Base-by-base conservation (phyloP, 2,797 vertebrate species). In the Knipowitschia caucasica region DNA sequence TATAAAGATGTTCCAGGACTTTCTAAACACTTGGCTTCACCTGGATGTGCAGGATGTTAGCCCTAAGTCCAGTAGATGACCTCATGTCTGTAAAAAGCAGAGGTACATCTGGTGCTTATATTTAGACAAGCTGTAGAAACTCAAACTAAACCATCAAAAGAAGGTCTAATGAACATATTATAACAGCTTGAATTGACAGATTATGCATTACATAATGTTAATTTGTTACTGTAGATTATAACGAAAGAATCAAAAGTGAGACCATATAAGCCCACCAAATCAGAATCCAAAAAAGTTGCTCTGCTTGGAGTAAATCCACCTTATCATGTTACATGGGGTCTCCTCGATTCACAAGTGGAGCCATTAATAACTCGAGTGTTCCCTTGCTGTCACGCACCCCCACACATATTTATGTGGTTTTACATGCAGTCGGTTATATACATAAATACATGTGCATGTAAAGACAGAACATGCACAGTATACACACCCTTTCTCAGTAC, bases 321-420 rank as follows among this genome's bases (percentile, higher is more conserved):
- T 62, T 72, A 54, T 78, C 65, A 43, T 44, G 52, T 85, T 86
- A 64, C 73, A 46, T 43, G 56, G 70, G 50, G 63, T 81, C 55
- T 82, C 76, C 71, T 73, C 72, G 69, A 62, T 38, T 75, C 72
- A 67, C 58, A 60, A 64, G 62, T 67, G 20, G 24, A 56, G 58
- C 72, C 71, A 71, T 86, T 74, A 81, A 79, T 86, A 85, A 82
- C 59, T 54, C 55, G 34, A 64, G 68, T 81, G 68, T 73, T 67
- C 79, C 67, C 78, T 73, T 18, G 30, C 73, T 70, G 80, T 76
- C 69, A 43, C 71, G 62, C 68, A 52, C 50, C 69, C 68, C 58
- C n/a, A n/a, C n/a, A 55, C 57, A 59, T 59, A 62, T 71, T 77
- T 72, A 51, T 2, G 21, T 42, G 64, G 64, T 29, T 49, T 50